phyloP scores from a whole-genome alignment of 2,888 invertebrate genomes.

The Agapostemon virescens region DNA sequence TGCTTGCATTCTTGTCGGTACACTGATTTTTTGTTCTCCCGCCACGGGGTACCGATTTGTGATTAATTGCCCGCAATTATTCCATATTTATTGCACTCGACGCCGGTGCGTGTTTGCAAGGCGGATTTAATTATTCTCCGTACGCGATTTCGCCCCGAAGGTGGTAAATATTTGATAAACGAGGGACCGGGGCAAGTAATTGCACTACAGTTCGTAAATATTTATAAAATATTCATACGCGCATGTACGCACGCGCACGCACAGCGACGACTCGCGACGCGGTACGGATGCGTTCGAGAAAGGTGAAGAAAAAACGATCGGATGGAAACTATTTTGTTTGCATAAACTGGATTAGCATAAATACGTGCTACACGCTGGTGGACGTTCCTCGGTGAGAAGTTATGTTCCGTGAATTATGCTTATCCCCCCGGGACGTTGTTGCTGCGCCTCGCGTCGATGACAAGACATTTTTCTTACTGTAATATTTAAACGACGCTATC shows the following conservation, averaged over 20 bases:
- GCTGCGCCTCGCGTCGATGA: neutral
- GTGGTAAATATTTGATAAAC: constrained; percentile 1
- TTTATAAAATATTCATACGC: neutral
- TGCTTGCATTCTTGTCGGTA: neutral
- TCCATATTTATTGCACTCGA: neutral
- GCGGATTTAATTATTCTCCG: neutral
- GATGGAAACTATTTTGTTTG: neutral
- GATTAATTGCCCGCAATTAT: neutral
- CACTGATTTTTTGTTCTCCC: neutral
- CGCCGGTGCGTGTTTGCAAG: neutral
- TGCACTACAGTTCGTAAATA: neutral
- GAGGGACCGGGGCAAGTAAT: neutral
- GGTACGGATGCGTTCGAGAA: neutral
- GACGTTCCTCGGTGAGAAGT: neutral
- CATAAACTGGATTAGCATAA: constrained; percentile 3
- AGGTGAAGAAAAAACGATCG: neutral
- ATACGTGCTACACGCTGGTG: neutral
- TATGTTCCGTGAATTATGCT: neutral
- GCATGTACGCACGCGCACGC: too few species aligned
- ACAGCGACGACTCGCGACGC: neutral
- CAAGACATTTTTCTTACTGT: neutral
- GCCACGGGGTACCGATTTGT: neutral
- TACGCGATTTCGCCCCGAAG: neutral
- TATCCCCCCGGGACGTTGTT: neutral
- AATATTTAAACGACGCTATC: neutral